phyloP scores from a whole-genome alignment of 2,888 invertebrate species.

The Parapristionchus giblindavisi region DNA sequence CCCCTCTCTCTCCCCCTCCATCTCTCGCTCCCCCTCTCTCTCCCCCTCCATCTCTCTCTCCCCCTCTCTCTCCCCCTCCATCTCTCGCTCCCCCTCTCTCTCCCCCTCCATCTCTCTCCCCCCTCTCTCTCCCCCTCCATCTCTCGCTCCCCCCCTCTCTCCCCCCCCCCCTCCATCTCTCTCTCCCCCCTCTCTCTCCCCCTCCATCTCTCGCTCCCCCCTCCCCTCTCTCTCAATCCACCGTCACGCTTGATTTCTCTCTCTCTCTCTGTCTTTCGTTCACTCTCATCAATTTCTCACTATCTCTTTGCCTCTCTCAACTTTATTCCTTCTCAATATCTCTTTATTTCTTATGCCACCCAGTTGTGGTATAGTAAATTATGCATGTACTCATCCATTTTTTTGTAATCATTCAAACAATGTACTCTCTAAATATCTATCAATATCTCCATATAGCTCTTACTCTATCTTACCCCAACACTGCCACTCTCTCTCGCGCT shows the following conservation, averaged over 20 bases:
- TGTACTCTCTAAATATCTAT: no score
- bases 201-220: not conserved
- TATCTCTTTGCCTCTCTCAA: no score
- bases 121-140: slow-evolving; percentile 25
- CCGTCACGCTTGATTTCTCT: no score
- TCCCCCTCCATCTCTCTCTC: not conserved
- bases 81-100: not conserved
- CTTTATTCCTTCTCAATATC: no score
- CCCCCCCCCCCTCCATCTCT: not conserved
- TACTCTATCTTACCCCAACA: no score
- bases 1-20: not conserved
- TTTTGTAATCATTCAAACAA: no score
- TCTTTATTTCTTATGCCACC: slow-evolving; percentile 10
- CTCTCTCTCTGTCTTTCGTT: not conserved
- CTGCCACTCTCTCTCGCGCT: no score
- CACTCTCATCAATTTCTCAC: not conserved
- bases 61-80: not conserved
- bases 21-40: slow-evolving; percentile 14
- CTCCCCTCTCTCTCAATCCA: not conserved
- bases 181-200: not conserved
- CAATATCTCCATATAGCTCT: no score
- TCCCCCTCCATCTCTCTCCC: not conserved
- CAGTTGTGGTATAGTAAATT: no score
- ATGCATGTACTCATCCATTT: no score
- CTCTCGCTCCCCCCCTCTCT: not conserved